phyloP scores from a whole-genome alignment of 2,113 vertebrate species.

The Myodes glareolus region DNA sequence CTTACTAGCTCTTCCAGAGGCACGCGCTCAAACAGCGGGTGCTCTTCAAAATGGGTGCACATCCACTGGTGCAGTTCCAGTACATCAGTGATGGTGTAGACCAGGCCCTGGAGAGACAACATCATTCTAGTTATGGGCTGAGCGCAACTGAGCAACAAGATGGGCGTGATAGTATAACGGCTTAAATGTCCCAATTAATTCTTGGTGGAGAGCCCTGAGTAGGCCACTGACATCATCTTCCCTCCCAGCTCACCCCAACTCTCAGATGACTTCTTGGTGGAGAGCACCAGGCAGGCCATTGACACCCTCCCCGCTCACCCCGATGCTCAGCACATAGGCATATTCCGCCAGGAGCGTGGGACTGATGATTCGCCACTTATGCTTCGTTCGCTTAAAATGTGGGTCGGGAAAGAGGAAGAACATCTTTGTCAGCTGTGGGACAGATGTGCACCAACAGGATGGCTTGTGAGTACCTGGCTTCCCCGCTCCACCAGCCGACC shows the following conservation, averaged over 20 bases:
- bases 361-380: constrained; percentile 97
- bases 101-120: constrained; percentile 88
- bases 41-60: constrained; percentile 92
- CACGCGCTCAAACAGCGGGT: constrained; percentile 91
- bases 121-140: not conserved
- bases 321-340: constrained; percentile 90
- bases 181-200: not conserved
- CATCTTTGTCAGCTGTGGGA: constrained; percentile 88
- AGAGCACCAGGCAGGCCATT: not conserved
- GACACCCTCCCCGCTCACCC: constrained; percentile 84
- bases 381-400: constrained; percentile 96
- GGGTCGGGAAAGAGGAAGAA: constrained; percentile 94
- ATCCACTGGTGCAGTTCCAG: constrained; percentile 94
- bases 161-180: no score
- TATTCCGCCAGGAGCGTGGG: constrained; percentile 93
- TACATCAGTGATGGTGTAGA: constrained; percentile 94
- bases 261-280: constrained; percentile 82
- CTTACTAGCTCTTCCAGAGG: constrained; percentile 91
- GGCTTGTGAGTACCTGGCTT: not conserved
- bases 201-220: not conserved
- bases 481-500: not conserved
- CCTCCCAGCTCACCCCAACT: constrained; percentile 87
- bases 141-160: not conserved
- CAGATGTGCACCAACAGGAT: not conserved
- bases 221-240: not conserved